phyloP scores from a whole-genome alignment of 2,113 vertebrate genomes.

The Vanacampus margaritifer region DNA sequence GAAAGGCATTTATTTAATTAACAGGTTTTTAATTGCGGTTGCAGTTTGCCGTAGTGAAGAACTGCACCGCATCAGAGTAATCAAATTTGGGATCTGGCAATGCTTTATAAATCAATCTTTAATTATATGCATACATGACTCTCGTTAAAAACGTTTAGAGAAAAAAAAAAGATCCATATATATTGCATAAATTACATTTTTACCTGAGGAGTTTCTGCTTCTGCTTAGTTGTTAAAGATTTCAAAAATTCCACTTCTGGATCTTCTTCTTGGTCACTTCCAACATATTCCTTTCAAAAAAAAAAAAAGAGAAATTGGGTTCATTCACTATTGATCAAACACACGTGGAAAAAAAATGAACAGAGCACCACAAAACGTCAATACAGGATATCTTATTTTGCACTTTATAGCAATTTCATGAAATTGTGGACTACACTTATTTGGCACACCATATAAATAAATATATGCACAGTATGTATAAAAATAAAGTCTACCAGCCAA shows the following conservation, averaged over 20 bases:
- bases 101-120: background rate
- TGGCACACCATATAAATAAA: too few species aligned
- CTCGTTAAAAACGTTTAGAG: background rate
- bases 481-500: too few species aligned
- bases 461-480: too few species aligned
- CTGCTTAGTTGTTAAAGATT: conserved; percentile 91
- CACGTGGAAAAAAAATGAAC: background rate
- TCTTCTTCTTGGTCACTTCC: conserved; percentile 94
- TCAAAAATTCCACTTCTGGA: conserved; percentile 96
- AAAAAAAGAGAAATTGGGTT: background rate
- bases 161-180: background rate
- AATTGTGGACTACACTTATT: too few species aligned
- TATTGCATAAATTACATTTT: background rate
- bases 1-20: background rate
- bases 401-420: too few species aligned
- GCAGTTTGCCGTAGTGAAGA: background rate
- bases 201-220: conserved; percentile 97
- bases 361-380: background rate
- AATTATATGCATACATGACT: background rate
- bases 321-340: background rate
- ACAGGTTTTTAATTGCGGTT: background rate
- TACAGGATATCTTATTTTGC: background rate
- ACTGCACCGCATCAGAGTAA: background rate
- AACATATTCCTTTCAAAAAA: conserved; percentile 80
- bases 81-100: background rate